Conservation (phyloP, 2,888 invertebrate genomes). For the Ametastegia equiseti region DNA sequence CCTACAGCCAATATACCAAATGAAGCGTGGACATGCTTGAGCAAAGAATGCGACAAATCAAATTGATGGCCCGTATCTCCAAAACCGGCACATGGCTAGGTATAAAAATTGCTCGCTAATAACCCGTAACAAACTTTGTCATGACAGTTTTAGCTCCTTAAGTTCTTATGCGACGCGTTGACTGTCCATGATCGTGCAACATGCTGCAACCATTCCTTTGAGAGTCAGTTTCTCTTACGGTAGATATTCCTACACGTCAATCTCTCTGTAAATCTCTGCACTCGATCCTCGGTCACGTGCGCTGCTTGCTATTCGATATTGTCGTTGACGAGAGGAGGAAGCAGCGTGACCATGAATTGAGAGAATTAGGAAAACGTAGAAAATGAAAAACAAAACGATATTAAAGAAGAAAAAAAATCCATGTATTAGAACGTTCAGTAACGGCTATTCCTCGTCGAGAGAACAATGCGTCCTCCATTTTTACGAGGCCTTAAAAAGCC, state of each 20-base stretch:
- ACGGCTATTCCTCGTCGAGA: slow-evolving; percentile 36
- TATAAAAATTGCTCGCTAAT: slow-evolving; percentile 40
- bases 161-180: slow-evolving; percentile 30
- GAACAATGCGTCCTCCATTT: slow-evolving; percentile 45
- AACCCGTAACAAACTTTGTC: slow-evolving; percentile 38
- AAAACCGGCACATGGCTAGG: slow-evolving; percentile 22
- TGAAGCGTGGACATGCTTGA: slow-evolving; percentile 35
- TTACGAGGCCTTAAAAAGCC: slow-evolving; percentile 44
- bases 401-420: slow-evolving; percentile 7
- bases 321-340: slow-evolving; percentile 25
- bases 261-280: slow-evolving; percentile 30
- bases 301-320: slow-evolving; percentile 27
- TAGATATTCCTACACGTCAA: slow-evolving; percentile 32
- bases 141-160: slow-evolving; percentile 41
- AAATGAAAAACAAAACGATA: neutral
- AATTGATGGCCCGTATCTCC: slow-evolving; percentile 47
- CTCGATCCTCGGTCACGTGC: slow-evolving; percentile 18
- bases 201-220: slow-evolving; percentile 30
- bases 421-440: slow-evolving; percentile 25
- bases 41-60: slow-evolving; percentile 43
- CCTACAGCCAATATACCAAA: slow-evolving; percentile 36
- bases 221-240: slow-evolving; percentile 30
- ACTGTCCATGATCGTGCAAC: slow-evolving; percentile 23
- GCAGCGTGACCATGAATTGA: slow-evolving; percentile 35
- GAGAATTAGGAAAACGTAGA: slow-evolving; percentile 1